Conservation (phyloP, 2,113 vertebrate species). For the Zosterops japonicus region DNA sequence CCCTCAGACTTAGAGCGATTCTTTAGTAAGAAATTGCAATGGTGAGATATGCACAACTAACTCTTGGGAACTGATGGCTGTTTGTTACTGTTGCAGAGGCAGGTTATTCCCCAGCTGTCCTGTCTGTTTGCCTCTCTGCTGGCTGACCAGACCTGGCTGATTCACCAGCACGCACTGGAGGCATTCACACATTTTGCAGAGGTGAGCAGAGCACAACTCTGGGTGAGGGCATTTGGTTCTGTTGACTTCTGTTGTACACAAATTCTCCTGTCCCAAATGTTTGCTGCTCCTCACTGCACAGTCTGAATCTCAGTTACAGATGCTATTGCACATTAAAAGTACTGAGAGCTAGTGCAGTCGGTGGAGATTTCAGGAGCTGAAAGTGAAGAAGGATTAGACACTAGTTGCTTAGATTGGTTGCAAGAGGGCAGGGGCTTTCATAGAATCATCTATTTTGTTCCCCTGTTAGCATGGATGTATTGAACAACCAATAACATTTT, state of each 20-base stretch:
- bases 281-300: not conserved
- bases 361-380: not conserved
- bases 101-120: constrained; percentile 81
- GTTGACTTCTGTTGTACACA: not conserved
- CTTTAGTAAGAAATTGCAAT: not conserved
- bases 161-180: constrained; percentile 87
- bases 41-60: not conserved
- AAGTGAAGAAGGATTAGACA: not conserved
- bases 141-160: constrained; percentile 80
- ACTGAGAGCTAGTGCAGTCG: not conserved
- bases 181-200: constrained; percentile 91
- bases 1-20: not conserved
- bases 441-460: not conserved
- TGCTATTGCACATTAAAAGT: not conserved
- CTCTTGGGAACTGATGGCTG: not conserved
- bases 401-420: not conserved
- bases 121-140: constrained; percentile 81
- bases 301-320: not conserved
- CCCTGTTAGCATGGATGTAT: not conserved
- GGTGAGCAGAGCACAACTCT: constrained; percentile 66
- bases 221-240: not conserved
- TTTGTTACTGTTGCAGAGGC: constrained; percentile 73
- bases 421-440: not conserved
- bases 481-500: not conserved
- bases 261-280: not conserved